Evolutionary conservation across 1,140 invertebrate genomes (phyloP).

Genomic region (Zaprionus ghesquierei): DNA sequence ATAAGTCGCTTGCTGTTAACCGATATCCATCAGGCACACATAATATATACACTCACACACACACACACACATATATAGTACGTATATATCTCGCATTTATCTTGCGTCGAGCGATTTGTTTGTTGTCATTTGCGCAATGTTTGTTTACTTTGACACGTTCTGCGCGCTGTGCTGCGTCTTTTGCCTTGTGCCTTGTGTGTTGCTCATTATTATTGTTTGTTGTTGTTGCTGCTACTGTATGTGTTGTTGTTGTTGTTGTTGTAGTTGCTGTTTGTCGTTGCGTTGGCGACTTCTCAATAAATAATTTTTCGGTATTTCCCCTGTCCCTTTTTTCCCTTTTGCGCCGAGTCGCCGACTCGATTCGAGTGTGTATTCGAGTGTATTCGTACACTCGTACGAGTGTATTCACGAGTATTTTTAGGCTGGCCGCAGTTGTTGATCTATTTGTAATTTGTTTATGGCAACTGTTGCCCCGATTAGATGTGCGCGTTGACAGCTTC

Average conservation of each 20-base stretch:
- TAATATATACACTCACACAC: neutral
- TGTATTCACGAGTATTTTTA: conserved; percentile 46
- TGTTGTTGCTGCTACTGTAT: neutral
- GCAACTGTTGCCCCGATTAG: conserved; percentile 67
- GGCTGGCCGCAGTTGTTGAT: conserved; percentile 38
- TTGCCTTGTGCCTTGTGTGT: neutral
- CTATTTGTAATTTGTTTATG: conserved; percentile 64
- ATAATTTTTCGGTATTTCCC: conserved; percentile 54
- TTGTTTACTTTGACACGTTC: conserved; percentile 66
- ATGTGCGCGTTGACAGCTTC: conserved; percentile 59
- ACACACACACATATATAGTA: neutral
- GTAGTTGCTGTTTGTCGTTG: conserved; percentile 25
- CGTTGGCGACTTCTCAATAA: conserved; percentile 50
- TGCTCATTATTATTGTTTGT: conserved; percentile 14
- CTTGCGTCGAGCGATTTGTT: conserved; percentile 25
- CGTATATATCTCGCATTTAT: neutral
- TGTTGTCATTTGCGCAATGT: conserved; percentile 45
- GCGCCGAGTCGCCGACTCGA: no score
- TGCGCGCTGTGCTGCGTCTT: conserved; percentile 2
- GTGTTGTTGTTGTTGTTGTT: conserved; percentile 5
- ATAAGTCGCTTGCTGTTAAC: neutral
- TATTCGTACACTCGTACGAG: conserved; percentile 2
- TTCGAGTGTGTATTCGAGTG: neutral
- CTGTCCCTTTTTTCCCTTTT: conserved; percentile 16
- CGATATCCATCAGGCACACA: neutral